Evolutionary conservation across 2,113 vertebrate species (phyloP).

Genomic region (Fulmarus glacialis): DNA sequence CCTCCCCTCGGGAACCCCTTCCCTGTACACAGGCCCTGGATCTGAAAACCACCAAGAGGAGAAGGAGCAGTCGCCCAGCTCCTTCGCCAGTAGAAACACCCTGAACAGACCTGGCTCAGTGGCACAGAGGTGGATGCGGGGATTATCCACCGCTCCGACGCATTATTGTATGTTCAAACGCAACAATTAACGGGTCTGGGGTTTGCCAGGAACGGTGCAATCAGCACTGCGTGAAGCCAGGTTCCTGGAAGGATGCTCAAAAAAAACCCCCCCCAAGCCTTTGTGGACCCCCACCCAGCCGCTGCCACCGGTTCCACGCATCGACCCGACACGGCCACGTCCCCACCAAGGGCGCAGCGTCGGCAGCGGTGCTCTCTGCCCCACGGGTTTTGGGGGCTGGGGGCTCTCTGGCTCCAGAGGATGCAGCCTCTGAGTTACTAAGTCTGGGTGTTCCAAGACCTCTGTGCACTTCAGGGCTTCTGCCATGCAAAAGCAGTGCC

Average conservation of each 20-base stretch:
- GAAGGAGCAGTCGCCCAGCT: background rate
- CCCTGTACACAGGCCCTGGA: background rate
- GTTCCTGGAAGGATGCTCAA: background rate
- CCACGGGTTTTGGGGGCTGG: background rate
- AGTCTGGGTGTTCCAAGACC: background rate
- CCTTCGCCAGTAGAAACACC: background rate
- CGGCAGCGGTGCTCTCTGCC: background rate
- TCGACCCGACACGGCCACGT: rapidly evolving
- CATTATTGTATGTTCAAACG: background rate
- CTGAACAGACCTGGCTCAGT: background rate
- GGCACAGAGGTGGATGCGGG: too few relatives aligned
- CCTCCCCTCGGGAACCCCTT: background rate
- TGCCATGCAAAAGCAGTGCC: background rate
- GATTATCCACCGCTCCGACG: background rate
- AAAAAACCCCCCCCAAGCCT: too few relatives aligned
- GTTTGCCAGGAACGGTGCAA: background rate
- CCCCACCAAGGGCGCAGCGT: rapidly evolving
- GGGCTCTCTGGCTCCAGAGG: background rate
- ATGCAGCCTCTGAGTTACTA: background rate
- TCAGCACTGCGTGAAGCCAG: background rate
- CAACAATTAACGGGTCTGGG: rapidly evolving
- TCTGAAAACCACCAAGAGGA: background rate
- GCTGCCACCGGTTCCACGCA: rapidly evolving
- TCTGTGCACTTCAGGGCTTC: background rate
- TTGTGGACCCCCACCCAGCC: background rate